phyloP scores from a whole-genome alignment of 2,888 invertebrate genomes.

The Cosmopolites sordidus region DNA sequence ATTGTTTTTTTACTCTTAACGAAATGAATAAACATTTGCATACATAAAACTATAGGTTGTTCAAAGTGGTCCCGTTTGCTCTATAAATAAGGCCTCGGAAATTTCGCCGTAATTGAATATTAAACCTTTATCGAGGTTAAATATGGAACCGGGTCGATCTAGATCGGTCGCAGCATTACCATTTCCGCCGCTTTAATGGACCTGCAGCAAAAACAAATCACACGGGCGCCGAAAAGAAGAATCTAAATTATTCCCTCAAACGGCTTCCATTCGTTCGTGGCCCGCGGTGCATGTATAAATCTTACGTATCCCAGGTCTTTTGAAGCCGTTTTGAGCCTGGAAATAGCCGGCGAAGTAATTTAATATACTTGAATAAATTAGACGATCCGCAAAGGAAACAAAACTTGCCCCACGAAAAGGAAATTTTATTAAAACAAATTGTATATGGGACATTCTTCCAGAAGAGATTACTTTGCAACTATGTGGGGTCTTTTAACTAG shows the following conservation, averaged over 20 bases:
- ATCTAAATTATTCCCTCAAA: constrained; percentile 19
- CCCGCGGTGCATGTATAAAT: constrained; percentile 18
- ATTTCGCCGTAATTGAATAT: background rate
- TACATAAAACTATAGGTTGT: no score
- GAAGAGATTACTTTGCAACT: no score
- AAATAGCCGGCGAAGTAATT: constrained; percentile 18
- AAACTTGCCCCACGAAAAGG: constrained; percentile 15
- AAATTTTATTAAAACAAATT: constrained; percentile 23
- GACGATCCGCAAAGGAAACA: constrained; percentile 21
- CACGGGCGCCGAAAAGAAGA: constrained; percentile 7
- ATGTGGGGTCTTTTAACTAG: background rate
- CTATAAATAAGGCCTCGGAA: no score
- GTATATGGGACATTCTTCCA: constrained; percentile 6
- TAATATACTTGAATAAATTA: constrained; percentile 22
- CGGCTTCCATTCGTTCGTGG: constrained; percentile 13
- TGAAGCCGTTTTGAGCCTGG: constrained; percentile 15
- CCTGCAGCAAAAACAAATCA: constrained; percentile 1
- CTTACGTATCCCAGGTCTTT: constrained; percentile 16
- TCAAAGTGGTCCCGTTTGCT: no score
- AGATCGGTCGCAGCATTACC: background rate
- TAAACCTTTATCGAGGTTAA: background rate
- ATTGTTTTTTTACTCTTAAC: no score
- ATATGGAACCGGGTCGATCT: background rate
- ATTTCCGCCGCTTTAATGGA: background rate
- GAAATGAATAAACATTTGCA: no score